Evolutionary conservation across 2,888 invertebrate genomes (phyloP).

Genomic region (Stenolophus ochropezus): DNA sequence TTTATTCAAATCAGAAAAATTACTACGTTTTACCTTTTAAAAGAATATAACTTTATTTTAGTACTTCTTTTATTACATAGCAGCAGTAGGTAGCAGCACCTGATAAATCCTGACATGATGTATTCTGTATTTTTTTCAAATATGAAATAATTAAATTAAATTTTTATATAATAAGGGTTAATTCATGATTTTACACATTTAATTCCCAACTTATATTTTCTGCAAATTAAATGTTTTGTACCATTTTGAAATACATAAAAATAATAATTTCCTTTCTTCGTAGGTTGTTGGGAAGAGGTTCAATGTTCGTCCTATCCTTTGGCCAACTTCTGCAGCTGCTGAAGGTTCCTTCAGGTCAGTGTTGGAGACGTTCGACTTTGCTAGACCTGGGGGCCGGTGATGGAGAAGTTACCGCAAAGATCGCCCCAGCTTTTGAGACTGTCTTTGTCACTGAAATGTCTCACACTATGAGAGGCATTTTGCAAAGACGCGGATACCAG

Average conservation of each 20-base stretch:
- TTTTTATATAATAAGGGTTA: too few species aligned
- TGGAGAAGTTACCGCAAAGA: constrained; percentile 91
- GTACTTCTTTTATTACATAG: too few species aligned
- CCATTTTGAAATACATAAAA: neutral
- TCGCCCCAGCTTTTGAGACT: constrained; percentile 83
- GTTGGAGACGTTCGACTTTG: constrained; percentile 74
- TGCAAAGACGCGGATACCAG: constrained; percentile 86
- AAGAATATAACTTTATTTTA: too few species aligned
- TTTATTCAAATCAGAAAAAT: too few species aligned
- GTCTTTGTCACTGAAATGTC: constrained; percentile 95
- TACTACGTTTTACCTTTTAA: too few species aligned
- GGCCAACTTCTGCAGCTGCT: constrained; percentile 85
- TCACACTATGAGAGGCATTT: constrained; percentile 87
- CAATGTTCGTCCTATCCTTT: constrained; percentile 96
- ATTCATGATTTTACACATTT: too few species aligned
- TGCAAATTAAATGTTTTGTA: neutral
- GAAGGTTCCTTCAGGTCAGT: constrained; percentile 68
- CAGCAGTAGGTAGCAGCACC: too few species aligned
- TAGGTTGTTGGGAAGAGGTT: constrained; percentile 91
- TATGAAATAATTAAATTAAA: too few species aligned
- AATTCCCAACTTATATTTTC: too few species aligned
- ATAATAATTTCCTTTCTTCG: constrained; percentile 65
- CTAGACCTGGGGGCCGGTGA: constrained; percentile 97
- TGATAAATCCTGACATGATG: too few species aligned
- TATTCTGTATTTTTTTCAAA: too few species aligned